Evolutionary conservation across 1,140 invertebrate species (phyloP).

Genomic region (Calephelis nemesis): DNA sequence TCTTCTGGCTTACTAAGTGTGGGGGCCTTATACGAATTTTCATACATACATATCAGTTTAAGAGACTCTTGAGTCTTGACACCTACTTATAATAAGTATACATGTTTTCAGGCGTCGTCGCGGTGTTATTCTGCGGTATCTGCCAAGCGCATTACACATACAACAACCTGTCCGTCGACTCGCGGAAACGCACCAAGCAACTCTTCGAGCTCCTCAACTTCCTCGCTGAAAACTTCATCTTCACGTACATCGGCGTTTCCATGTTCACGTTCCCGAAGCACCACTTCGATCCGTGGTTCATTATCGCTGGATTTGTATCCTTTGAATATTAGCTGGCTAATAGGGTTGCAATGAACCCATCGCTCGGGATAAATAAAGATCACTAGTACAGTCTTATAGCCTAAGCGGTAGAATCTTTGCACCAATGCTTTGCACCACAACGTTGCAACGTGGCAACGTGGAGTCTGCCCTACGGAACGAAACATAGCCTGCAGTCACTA

Average conservation of each 20-base stretch:
- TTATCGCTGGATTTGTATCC: constrained; percentile 95
- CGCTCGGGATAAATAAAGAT: no score
- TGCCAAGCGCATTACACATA: constrained; percentile 99
- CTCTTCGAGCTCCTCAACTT: constrained; percentile 98
- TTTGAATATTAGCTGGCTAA: constrained; percentile 61
- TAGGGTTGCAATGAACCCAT: no score
- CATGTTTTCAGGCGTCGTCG: constrained; percentile 88
- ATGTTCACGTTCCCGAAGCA: constrained; percentile 99
- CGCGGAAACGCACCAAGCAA: constrained; percentile 94
- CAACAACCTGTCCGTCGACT: constrained; percentile 95
- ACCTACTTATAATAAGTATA: not conserved
- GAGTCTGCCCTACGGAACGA: no score
- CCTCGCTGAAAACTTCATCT: constrained; percentile 99
- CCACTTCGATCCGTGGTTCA: constrained; percentile 95
- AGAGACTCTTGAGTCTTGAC: no score
- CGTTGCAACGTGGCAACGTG: no score
- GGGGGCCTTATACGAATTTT: no score
- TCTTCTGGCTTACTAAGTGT: no score
- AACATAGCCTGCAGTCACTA: no score
- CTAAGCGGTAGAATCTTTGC: no score
- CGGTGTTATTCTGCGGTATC: constrained; percentile 98
- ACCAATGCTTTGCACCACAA: no score
- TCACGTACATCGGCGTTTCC: constrained; percentile 98
- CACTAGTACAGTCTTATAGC: no score
- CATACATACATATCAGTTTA: no score